These are phyloP conservation scores for Anolis sagrei DNA, from an alignment of 2,113 vertebrate genomes.

Conservation along the genomic window DNA sequence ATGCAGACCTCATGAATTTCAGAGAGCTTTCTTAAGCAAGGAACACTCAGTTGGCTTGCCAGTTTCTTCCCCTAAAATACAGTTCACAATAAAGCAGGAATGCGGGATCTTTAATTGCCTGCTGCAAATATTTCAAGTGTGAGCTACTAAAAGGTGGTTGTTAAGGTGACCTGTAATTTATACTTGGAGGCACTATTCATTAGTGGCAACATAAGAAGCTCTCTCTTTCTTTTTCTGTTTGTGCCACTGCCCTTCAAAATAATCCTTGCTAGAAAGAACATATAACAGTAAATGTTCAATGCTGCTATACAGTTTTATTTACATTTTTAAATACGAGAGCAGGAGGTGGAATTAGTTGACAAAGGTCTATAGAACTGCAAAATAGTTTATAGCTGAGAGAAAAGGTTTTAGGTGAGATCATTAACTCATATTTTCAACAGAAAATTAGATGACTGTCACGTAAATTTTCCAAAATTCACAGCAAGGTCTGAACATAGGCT, in stretches of 20 bases:
- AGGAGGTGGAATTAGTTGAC: accelerated
- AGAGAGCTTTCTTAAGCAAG: no score
- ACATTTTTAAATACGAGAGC: neutral
- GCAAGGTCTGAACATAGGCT: neutral
- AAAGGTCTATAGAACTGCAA: neutral
- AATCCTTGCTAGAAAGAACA: neutral
- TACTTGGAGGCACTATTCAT: neutral
- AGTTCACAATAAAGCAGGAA: neutral
- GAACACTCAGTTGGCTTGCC: no score
- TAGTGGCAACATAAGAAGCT: neutral
- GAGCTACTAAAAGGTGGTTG: neutral
- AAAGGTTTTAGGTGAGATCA: neutral
- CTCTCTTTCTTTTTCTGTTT: neutral
- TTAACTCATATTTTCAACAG: neutral
- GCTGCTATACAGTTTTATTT: neutral
- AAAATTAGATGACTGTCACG: neutral
- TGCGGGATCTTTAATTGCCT: neutral
- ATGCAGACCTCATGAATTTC: no score
- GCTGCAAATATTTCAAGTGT: conserved; percentile 7
- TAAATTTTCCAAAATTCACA: neutral
- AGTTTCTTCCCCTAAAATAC: no score
- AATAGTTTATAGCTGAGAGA: neutral
- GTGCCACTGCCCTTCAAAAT: neutral
- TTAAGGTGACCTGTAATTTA: conserved; percentile 4
- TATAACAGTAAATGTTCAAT: neutral